Evolutionary conservation across 2,797 vertebrate genomes (phyloP), one percentile per base, ranked within the genome.

Genomic region (Artibeus jamaicensis): DNA sequence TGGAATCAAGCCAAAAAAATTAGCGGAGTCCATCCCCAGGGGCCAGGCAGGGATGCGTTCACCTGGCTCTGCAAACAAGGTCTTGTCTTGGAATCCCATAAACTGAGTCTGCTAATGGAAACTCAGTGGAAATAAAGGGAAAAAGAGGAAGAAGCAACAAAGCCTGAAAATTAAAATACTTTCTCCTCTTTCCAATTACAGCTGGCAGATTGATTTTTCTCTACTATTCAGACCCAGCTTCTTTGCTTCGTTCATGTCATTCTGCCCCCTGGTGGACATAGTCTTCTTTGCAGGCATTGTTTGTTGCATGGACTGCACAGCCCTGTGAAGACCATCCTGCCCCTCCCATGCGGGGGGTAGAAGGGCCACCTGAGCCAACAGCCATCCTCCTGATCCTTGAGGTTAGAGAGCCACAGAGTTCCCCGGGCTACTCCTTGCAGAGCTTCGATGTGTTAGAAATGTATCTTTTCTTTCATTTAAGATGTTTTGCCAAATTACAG

Each of bases 221-320:
- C 70, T 15, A 0, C 15, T 22, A 0, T 77, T 93, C n/a, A 81
- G 89, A 11, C n/a, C 44, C 22, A 76, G 21, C 15, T 48, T 48
- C 46, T 89, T 57, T 32, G 53, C 86, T n/a, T 82, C 1, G 29
- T 14, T 95, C 97, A 3, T 84, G 95, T 94, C 53, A 29, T 37
- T 94, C 83, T 97, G 95, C 98, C 98, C 98, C 96, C 98, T 98
- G 84, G 97, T 98, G 98, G 98, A 94, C 6, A 1, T 93, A 0
- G 3, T 85, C 9, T 86, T 74, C 89, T 73, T 59, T 81, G 84
- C 77, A 88, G 83, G 48, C 76, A 1, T 42, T 46, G 65, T 73
- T 37, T 26, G 24, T 62, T 21, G 19, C 14, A 0, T 7, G 18
- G 2, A 44, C 9, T 8, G 29, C 67, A 14, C 14, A 73, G 34